A percentile compares a stretch with the other conserved stretches of the same genome.
phyloP scores from a whole-genome alignment of 2,888 invertebrate genomes.

The Spodoptera picta region DNA sequence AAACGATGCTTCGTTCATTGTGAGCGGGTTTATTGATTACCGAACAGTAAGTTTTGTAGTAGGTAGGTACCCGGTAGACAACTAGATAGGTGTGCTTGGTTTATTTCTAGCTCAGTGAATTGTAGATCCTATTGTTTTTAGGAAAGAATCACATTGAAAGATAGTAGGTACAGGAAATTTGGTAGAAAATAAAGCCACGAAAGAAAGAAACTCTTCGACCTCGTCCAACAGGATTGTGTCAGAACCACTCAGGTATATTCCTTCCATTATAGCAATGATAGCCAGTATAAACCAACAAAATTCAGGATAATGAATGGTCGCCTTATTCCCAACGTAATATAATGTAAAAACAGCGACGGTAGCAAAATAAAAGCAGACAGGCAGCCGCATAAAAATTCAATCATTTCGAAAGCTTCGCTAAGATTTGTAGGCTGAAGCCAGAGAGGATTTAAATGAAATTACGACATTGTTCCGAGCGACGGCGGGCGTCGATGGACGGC shows the following conservation, averaged over 20 bases:
- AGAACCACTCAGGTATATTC: not conserved
- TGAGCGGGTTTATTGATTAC: too few relatives aligned
- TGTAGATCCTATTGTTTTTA: too few relatives aligned
- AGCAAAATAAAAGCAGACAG: slow-evolving; percentile 53
- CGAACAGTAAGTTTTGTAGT: too few relatives aligned
- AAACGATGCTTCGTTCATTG: too few relatives aligned
- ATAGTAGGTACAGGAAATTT: too few relatives aligned
- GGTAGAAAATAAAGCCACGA: too few relatives aligned
- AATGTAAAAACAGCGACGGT: slow-evolving; percentile 47
- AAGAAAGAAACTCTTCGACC: too few relatives aligned
- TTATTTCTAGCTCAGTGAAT: too few relatives aligned
- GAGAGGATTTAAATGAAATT: slow-evolving; percentile 66
- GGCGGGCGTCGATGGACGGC: slow-evolving; percentile 42
- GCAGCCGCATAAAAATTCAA: slow-evolving; percentile 69
- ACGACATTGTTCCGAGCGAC: slow-evolving; percentile 65
- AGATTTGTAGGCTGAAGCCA: slow-evolving; percentile 64
- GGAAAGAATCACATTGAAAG: too few relatives aligned
- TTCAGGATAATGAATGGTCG: slow-evolving; percentile 29
- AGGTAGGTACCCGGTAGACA: too few relatives aligned
- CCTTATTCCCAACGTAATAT: slow-evolving; percentile 38
- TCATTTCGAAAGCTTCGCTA: slow-evolving; percentile 70
- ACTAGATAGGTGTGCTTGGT: too few relatives aligned
- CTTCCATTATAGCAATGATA: slow-evolving; percentile 9
- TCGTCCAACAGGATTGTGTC: too few relatives aligned
- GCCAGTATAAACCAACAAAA: slow-evolving; percentile 19